Evolutionary conservation across 2,113 vertebrate species (phyloP).

Genomic region (Scortum barcoo): DNA sequence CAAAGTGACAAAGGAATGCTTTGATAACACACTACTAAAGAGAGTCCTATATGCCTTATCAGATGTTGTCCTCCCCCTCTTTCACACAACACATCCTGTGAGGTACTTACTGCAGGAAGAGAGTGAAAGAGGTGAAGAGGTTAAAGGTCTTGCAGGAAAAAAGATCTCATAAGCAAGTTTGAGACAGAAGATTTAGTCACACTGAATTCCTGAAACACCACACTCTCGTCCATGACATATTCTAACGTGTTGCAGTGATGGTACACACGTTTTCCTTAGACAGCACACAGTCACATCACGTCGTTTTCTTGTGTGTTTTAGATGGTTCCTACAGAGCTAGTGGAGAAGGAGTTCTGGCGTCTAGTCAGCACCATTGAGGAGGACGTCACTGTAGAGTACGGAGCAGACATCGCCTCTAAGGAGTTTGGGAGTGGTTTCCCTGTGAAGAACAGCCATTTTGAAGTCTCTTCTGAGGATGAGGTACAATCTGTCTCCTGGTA

Average conservation of each 20-base stretch:
- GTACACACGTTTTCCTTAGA: neutral
- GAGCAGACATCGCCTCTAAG: slow-evolving; percentile 97
- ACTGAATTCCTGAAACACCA: neutral
- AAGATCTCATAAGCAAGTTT: neutral
- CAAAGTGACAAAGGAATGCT: slow-evolving; percentile 28
- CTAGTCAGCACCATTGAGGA: slow-evolving; percentile 97
- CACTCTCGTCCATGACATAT: neutral
- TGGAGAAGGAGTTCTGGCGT: slow-evolving; percentile 99
- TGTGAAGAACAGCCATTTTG: slow-evolving; percentile 89
- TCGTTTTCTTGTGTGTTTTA: slow-evolving; percentile 52
- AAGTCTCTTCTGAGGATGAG: slow-evolving; percentile 92
- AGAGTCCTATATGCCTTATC: slow-evolving; percentile 19
- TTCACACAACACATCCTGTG: neutral
- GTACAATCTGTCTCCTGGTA: slow-evolving; percentile 73
- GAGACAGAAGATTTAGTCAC: neutral
- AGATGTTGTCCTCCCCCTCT: neutral
- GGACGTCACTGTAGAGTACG: slow-evolving; percentile 98
- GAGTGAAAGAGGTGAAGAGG: neutral
- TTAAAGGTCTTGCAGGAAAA: neutral
- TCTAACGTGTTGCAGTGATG: neutral
- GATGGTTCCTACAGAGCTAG: slow-evolving; percentile 99
- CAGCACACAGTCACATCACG: neutral
- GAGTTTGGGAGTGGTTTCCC: slow-evolving; percentile 99
- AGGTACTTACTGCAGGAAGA: neutral
- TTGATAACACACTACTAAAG: slow-evolving; percentile 15